phyloP scores from a whole-genome alignment of 2,888 invertebrate genomes.

The Allolobophora icterica region DNA sequence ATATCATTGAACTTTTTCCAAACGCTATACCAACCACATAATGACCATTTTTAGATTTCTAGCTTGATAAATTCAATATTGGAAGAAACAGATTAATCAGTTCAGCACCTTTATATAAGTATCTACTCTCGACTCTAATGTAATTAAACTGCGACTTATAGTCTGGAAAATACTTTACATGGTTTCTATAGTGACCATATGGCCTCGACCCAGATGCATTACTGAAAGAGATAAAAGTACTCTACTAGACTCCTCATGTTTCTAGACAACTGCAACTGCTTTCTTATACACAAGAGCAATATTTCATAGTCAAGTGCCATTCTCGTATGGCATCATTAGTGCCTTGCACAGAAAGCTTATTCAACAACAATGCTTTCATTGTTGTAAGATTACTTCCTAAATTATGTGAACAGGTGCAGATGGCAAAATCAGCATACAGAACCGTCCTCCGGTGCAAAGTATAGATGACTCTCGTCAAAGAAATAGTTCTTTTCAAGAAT shows the following conservation, averaged over 20 bases:
- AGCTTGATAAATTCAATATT: no score
- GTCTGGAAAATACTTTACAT: no score
- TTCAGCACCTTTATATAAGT: no score
- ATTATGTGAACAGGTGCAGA: neutral
- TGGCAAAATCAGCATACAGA: slow-evolving; percentile 56
- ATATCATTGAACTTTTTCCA: no score
- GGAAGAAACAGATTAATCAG: no score
- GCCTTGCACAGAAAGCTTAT: neutral
- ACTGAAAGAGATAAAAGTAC: neutral
- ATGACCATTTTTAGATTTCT: no score
- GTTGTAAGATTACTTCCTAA: neutral
- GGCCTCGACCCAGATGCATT: no score
- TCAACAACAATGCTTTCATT: neutral
- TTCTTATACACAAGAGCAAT: neutral
- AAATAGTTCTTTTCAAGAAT: slow-evolving; percentile 59
- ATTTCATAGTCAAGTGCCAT: neutral
- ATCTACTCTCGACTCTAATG: no score
- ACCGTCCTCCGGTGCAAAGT: slow-evolving; percentile 62
- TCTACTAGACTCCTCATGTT: neutral
- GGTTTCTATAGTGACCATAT: no score
- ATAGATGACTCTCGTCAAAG: slow-evolving; percentile 63
- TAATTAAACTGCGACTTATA: no score
- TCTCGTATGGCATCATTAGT: neutral
- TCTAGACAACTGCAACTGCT: neutral
- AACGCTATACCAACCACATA: no score